Conservation (phyloP, 2,888 invertebrate genomes). For the Dynastes grantii region DNA sequence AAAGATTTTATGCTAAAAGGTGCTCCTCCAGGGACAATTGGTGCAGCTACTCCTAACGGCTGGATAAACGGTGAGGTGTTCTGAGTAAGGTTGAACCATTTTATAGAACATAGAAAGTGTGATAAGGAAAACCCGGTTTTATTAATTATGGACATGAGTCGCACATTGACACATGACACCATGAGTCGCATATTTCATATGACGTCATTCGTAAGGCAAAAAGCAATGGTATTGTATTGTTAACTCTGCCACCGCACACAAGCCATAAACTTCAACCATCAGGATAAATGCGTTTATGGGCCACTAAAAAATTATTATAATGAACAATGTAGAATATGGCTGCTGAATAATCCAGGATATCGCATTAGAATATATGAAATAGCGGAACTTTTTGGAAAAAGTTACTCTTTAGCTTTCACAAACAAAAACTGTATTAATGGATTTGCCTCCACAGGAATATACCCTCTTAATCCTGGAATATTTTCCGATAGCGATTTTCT, state of each 20-base stretch:
- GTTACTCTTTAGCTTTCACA: not conserved
- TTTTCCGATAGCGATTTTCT: not conserved
- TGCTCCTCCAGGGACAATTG: not conserved
- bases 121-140: not conserved
- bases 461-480: not conserved
- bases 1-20: not conserved
- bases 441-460: not conserved
- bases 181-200: not conserved
- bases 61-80: not conserved
- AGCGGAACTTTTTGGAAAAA: not conserved
- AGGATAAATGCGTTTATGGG: not conserved
- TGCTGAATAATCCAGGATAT: not conserved
- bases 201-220: not conserved
- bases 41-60: not conserved
- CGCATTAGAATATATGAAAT: not conserved
- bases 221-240: not conserved
- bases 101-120: not conserved
- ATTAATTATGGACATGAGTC: not conserved
- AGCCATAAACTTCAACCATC: not conserved
- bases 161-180: not conserved
- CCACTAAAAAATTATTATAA: not conserved
- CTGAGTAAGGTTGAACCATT: not conserved
- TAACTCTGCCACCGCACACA: not conserved
- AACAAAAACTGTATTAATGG: not conserved
- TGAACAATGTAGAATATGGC: not conserved